phyloP scores from a whole-genome alignment of 1,140 invertebrate genomes.

The Hylyphantes graminicola region DNA sequence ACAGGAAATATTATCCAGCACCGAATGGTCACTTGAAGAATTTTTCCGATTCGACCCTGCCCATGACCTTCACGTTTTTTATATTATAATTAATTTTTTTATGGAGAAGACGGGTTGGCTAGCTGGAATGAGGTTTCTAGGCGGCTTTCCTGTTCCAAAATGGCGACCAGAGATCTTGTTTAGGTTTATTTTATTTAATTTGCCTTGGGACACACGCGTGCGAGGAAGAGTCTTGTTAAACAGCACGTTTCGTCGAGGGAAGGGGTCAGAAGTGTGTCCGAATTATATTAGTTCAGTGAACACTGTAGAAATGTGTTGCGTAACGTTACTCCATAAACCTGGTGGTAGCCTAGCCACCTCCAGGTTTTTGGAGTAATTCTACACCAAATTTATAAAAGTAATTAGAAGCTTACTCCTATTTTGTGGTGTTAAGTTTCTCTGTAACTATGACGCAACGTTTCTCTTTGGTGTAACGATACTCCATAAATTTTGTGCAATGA shows the following conservation, averaged over 20 bases:
- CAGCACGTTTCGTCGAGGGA: not conserved
- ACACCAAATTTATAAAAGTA: not conserved
- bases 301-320: not conserved
- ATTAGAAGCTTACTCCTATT: not conserved
- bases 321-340: no score
- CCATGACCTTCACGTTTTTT: conserved; percentile 46
- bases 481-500: no score
- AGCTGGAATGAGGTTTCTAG: conserved; percentile 39
- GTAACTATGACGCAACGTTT: no score
- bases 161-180: not conserved
- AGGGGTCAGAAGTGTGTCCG: not conserved
- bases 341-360: no score
- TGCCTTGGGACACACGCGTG: no score
- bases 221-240: not conserved
- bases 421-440: not conserved
- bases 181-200: no score
- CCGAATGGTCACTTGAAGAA: conserved; percentile 27
- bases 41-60: conserved; percentile 32
- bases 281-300: not conserved
- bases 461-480: no score
- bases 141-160: conserved; percentile 36
- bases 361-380: no score
- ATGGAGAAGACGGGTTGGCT: conserved; percentile 8
- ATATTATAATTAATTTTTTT: not conserved
- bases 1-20: conserved; percentile 29